phyloP scores from a whole-genome alignment of 2,113 vertebrate genomes.

The Coptodon rendalli region DNA sequence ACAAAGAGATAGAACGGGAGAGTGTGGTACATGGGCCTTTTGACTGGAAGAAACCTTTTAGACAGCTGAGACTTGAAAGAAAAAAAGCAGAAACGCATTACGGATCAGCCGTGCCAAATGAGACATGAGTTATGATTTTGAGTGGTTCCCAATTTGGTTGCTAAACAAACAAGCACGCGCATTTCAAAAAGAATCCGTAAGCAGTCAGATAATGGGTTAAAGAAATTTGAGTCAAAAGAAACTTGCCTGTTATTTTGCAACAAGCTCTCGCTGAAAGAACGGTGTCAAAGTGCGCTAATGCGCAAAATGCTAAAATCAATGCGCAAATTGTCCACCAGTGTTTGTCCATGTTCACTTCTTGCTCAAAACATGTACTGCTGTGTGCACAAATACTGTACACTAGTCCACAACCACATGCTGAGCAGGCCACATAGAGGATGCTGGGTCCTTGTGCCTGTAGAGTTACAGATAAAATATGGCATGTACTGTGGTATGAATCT shows the following conservation, averaged over 20 bases:
- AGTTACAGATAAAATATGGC: neutral
- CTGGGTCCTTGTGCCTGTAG: slow-evolving; percentile 50
- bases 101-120: neutral
- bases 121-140: neutral
- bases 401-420: neutral
- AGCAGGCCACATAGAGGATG: neutral
- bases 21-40: neutral
- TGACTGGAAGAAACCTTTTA: neutral
- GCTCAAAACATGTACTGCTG: slow-evolving; percentile 5
- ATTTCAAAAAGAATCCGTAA: neutral
- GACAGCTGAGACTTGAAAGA: no score
- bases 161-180: neutral
- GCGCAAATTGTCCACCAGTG: slow-evolving; percentile 5
- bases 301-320: slow-evolving; percentile 17
- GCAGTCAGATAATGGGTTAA: neutral
- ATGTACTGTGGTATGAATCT: neutral
- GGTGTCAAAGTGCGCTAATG: neutral
- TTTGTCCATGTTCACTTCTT: slow-evolving; percentile 35
- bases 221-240: neutral
- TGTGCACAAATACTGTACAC: slow-evolving; percentile 5
- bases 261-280: neutral
- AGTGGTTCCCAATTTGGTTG: neutral
- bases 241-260: slow-evolving; percentile 13
- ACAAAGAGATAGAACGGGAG: neutral
- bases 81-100: neutral